Evolutionary conservation across 1,140 invertebrate genomes (phyloP), one percentile per base, ranked within the genome.

Genomic region (Caligus rogercresseyi): DNA sequence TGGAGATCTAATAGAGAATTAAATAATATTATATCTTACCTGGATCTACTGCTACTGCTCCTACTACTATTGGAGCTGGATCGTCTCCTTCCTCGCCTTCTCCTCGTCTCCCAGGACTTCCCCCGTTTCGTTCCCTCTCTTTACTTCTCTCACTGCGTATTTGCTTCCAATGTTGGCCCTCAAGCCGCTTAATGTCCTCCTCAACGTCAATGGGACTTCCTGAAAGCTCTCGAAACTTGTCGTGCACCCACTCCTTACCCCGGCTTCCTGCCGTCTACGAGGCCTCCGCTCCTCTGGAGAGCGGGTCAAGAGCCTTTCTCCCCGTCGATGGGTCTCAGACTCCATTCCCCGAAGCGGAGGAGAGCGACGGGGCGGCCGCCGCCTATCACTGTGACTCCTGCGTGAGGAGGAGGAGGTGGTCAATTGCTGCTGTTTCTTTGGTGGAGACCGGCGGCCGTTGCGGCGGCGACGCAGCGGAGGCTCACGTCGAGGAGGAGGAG

Each of bases 161-260:
- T 25, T 55, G 51, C 16, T 19, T 58, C 61, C 61, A 63, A 26
- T 63, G 61, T 2, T 52, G 57, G 1, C 61, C 61, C 16, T 63
- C 61, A 23, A 16, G n/a, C n/a, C 54, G 43, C 24, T 56, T 56
- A 3, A 25, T n/a, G 15, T n/a, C 16, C 15, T 56, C 20, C n/a
- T 43, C 26, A 16, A 25, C 26, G 18, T 25, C 15, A 25, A 26
- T 60, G 1, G 57, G 57, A 60, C 57, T 60, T 54, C 21, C n/a
- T 7, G 21, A 23, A n/a, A 18, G 16, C 3, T 60, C 57, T 18
- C 24, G 26, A 18, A 60, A 60, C 57, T 60, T 60, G n/a, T 60
- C 57, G 26, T 60, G 57, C 26, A 18, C n/a, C 57, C 57, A 60
- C 2, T 25, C 16, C 3, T 60, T 24, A 25, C 24, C 18, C 51